Percentiles rank a stretch among this genome's conserved stretches.
Evolutionary conservation across 2,113 vertebrate genomes (phyloP).

Genomic region (Lophochroa leadbeateri): DNA sequence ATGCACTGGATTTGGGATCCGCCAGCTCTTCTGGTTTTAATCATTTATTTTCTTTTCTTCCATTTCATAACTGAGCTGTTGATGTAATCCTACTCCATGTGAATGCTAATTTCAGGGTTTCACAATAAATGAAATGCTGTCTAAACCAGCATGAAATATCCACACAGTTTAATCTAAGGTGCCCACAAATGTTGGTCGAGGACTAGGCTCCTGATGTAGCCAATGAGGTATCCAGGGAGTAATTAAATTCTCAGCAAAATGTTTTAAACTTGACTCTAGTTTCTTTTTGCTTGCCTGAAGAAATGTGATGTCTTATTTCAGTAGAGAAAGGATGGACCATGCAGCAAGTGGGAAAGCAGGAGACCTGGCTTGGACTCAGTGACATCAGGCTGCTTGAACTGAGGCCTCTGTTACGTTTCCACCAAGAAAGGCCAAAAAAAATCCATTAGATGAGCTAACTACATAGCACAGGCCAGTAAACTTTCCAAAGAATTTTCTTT

Average conservation of each 20-base stretch:
- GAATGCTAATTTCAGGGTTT: constrained; percentile 6
- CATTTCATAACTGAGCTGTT: constrained; percentile 21
- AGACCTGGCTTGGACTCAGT: neutral
- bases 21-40: constrained; percentile 32
- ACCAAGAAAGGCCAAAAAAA: neutral
- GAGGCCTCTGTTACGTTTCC: neutral
- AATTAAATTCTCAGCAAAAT: neutral
- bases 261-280: neutral
- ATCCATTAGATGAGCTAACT: neutral
- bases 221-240: neutral
- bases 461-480: neutral
- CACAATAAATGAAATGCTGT: constrained; percentile 34
- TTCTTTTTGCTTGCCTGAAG: neutral
- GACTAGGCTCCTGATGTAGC: neutral
- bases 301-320: neutral
- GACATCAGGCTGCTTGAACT: neutral
- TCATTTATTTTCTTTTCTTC: constrained; percentile 21
- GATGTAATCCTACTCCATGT: constrained; percentile 14
- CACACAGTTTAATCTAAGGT: constrained; percentile 20
- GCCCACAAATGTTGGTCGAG: constrained; percentile 1
- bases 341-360: neutral
- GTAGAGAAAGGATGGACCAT: neutral
- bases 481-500: neutral
- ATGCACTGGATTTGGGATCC: constrained; percentile 1
- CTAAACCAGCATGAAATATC: neutral